A percentile compares a stretch with the other conserved stretches of the same genome.
phyloP scores from a whole-genome alignment of 2,888 invertebrate genomes.

The Brachyptera putata region DNA sequence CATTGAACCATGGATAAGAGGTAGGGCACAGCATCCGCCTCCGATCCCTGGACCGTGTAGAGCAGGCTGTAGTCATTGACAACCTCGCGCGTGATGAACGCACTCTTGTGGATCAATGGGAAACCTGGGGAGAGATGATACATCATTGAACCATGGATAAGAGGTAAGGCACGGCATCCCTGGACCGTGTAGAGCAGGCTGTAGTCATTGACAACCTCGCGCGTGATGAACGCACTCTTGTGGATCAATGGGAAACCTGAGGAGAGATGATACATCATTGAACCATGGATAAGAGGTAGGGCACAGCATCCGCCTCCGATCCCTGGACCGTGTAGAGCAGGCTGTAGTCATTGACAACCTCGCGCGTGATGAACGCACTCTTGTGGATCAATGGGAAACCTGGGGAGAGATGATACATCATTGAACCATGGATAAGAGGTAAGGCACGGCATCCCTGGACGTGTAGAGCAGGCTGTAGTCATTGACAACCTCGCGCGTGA shows the following conservation, averaged over 20 bases:
- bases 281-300: too few relatives aligned
- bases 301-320: constrained; percentile 35
- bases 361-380: constrained; percentile 37
- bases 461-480: constrained; percentile 47
- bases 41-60: constrained; percentile 44
- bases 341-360: constrained; percentile 43
- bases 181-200: constrained; percentile 46
- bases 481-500: constrained; percentile 39
- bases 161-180: constrained; percentile 47
- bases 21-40: constrained; percentile 42
- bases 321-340: constrained; percentile 46
- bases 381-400: constrained; percentile 40
- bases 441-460: constrained; percentile 46
- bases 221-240: constrained; percentile 31
- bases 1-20: too few relatives aligned
- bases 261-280: constrained; percentile 1
- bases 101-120: background rate
- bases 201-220: constrained; percentile 41
- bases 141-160: too few relatives aligned
- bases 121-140: background rate
- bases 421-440: too few relatives aligned
- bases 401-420: constrained; percentile 30
- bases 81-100: constrained; percentile 36
- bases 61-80: constrained; percentile 46
- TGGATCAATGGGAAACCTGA: background rate